phyloP scores from a whole-genome alignment of 1,140 invertebrate species.

The Holcopasites calliopsidis region DNA sequence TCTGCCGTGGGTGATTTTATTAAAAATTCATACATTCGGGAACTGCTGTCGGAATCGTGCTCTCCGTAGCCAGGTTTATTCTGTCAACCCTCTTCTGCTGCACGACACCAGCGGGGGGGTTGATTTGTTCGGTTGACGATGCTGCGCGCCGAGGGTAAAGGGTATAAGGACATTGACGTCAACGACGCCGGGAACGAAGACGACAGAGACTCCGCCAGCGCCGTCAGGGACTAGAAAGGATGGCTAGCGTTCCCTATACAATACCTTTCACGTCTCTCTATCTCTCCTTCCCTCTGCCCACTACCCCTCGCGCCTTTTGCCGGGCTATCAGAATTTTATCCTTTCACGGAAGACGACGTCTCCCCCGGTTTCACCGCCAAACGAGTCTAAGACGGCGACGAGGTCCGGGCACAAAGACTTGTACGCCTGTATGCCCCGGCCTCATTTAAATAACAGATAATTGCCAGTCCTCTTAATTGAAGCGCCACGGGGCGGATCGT shows the following conservation, averaged over 20 bases:
- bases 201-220: conserved; percentile 1
- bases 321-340: conserved; percentile 60
- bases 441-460: conserved; percentile 78
- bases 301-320: too few relatives aligned
- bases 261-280: not conserved
- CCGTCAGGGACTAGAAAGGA: not conserved
- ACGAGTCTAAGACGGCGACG: conserved; percentile 47
- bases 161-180: conserved; percentile 31
- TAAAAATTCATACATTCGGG: conserved; percentile 67
- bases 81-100: conserved; percentile 64
- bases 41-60: conserved; percentile 58
- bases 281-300: too few relatives aligned
- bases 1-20: conserved; percentile 62
- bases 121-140: conserved; percentile 38
- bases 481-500: conserved; percentile 69
- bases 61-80: conserved; percentile 50
- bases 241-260: not conserved
- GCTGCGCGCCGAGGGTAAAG: conserved; percentile 5
- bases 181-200: conserved; percentile 8
- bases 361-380: conserved; percentile 26
- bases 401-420: conserved; percentile 65
- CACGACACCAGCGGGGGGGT: conserved; percentile 37
- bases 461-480: conserved; percentile 76
- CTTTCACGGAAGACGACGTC: conserved; percentile 22
- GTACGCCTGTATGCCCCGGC: conserved; percentile 49